phyloP scores from a whole-genome alignment of 2,797 vertebrate species.

The Chaetodon trifasciatus region DNA sequence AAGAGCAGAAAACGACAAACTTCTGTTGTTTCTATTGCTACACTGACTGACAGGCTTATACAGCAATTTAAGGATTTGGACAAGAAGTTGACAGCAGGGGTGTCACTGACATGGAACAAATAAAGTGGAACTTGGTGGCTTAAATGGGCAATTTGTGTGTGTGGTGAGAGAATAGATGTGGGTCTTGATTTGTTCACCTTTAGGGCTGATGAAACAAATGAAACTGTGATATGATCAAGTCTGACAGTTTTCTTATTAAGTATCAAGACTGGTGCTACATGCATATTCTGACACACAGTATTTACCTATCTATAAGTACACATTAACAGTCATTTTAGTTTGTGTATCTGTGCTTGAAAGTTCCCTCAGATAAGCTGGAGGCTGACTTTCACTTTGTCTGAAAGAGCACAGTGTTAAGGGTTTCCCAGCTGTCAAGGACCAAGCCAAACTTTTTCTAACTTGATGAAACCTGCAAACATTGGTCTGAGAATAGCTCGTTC shows the following conservation, averaged over 20 bases:
- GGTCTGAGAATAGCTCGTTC: slow-evolving; percentile 30
- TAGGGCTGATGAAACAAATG: slow-evolving; percentile 2
- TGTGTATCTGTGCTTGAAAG: not conserved
- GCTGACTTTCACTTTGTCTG: not conserved
- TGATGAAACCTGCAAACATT: slow-evolving; percentile 24
- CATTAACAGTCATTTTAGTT: not conserved
- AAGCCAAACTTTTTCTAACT: slow-evolving; percentile 10
- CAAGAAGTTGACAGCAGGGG: slow-evolving; percentile 19
- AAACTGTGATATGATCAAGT: not conserved
- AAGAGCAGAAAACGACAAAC: slow-evolving; percentile 35
- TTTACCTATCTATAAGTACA: slow-evolving; percentile 2
- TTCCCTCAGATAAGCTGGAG: not conserved
- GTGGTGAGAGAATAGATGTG: slow-evolving; percentile 24
- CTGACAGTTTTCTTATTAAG: not conserved
- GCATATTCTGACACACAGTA: not conserved
- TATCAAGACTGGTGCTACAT: not conserved
- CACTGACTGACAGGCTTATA: slow-evolving; percentile 29
- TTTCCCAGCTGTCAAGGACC: slow-evolving; percentile 16
- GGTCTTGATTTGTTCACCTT: slow-evolving; percentile 6
- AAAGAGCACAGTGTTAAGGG: slow-evolving; percentile 2
- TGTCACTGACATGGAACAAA: slow-evolving; percentile 39
- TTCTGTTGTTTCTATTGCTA: not conserved
- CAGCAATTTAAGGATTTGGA: slow-evolving; percentile 21
- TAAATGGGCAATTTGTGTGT: slow-evolving; percentile 37
- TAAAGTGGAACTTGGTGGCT: slow-evolving; percentile 27